Percentiles rank a stretch among this genome's conserved stretches.
These are phyloP conservation scores for Neofelis nebulosa DNA, from an alignment of 2,113 vertebrate genomes.

Conservation along the genomic window DNA sequence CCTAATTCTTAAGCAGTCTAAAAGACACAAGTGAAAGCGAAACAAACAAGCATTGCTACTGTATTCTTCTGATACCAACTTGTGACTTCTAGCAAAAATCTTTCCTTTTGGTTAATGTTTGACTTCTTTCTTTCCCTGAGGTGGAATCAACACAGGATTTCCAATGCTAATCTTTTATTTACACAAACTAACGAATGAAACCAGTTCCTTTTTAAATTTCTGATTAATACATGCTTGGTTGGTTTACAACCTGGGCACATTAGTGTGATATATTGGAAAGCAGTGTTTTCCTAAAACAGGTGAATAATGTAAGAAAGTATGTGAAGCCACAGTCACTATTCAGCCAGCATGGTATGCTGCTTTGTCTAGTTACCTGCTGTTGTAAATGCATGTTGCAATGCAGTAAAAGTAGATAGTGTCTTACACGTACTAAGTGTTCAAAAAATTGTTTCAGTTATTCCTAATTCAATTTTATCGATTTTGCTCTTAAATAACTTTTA, in stretches of 20 bases:
- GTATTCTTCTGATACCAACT: not conserved
- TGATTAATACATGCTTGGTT: not conserved
- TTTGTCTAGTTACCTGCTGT: not conserved
- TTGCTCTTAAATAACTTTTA: not conserved
- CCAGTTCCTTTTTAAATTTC: not conserved
- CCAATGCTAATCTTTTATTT: not conserved
- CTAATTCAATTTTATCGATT: not conserved
- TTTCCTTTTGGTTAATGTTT: not conserved
- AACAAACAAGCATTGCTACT: not conserved
- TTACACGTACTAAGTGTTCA: not conserved
- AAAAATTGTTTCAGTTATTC: not conserved
- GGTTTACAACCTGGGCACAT: not conserved
- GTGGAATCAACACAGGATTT: not conserved
- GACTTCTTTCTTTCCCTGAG: not conserved
- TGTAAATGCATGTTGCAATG: not conserved
- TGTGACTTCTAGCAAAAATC: not conserved
- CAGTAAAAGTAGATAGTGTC: not conserved
- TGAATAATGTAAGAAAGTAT: not conserved
- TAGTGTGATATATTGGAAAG: not conserved
- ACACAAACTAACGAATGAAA: not conserved
- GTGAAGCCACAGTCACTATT: not conserved
- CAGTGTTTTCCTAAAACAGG: not conserved
- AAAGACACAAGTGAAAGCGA: not conserved
- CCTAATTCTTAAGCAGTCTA: not conserved
- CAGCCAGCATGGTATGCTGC: accelerated